Conservation (phyloP, 1,140 invertebrate genomes). For the Thaumatotibia leucotreta region DNA sequence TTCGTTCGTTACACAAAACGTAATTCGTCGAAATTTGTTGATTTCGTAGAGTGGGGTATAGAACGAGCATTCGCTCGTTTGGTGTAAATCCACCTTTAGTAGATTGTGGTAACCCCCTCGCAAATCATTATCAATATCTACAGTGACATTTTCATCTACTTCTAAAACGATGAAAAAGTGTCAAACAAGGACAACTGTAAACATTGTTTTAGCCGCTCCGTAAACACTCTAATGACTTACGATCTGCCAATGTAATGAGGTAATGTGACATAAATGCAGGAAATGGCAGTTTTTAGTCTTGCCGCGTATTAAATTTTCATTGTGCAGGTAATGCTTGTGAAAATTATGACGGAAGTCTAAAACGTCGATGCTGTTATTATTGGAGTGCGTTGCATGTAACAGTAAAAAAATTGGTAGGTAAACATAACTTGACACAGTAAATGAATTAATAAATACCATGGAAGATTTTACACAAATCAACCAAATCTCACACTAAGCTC, state of each 20-base stretch:
- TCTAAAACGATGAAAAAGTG: background rate
- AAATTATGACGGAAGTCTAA: background rate
- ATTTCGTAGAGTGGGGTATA: too few species aligned
- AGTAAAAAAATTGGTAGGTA: background rate
- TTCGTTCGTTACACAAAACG: too few species aligned
- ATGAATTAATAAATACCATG: too few species aligned
- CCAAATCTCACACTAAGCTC: too few species aligned
- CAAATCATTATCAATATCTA: too few species aligned
- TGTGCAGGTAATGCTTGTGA: background rate
- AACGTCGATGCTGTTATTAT: background rate
- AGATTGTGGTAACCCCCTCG: too few species aligned
- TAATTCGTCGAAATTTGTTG: too few species aligned
- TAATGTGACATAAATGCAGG: background rate
- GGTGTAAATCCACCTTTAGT: too few species aligned
- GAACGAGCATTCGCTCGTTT: too few species aligned
- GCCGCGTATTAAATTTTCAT: background rate
- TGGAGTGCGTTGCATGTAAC: background rate
- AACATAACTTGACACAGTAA: too few species aligned
- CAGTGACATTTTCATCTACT: too few species aligned
- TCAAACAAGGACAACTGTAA: background rate
- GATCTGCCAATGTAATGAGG: slow-evolving; percentile 1
- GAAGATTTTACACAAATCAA: too few species aligned
- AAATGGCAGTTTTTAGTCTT: slow-evolving; percentile 1
- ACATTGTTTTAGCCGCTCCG: background rate
- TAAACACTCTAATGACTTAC: background rate